Evolutionary conservation across 2,888 invertebrate species (phyloP), one percentile per base, ranked within the genome.

Genomic region (Pegoplata infirma): DNA sequence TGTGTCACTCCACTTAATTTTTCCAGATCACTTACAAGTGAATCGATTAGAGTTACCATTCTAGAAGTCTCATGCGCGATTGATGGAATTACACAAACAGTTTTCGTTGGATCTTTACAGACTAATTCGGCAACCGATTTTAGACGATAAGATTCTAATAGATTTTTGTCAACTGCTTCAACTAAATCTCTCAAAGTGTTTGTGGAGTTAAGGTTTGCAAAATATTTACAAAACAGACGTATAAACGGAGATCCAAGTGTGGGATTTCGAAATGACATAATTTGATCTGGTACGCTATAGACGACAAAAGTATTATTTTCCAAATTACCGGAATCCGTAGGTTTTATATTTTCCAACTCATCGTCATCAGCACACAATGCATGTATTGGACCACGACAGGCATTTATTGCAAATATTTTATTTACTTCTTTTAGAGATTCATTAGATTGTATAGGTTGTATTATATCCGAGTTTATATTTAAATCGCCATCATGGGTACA

Each of bases 381-480:
- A 4, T 16, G 10, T 5, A 47, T 25, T 1, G n/a, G 7, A 12
- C 61, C 61, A 6, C 61, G 47, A 40, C 61, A 61, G 8, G 5
- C 32, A 19, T 46, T 61, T 3, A 61, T 3, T 2, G n/a, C 49
- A 12, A 61, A 0, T 1, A 17, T 14, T 32, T 14, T 47, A 5
- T 47, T 8, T 2, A 32, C 47, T 28, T 32, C 5, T n/a, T 23
- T 59, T 8, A 76, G 23, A 0, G 58, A 44, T 10, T 21, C 14
- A 32, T 71, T 71, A 1, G 58, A 10, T 47, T 66, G 71, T 14
- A 76, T 25, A 8, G 40, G 32, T 2, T 17, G 2, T 7, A 71
- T 14, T 5, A 76, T 53, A 5, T 71, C 69, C 5, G 28, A 21
- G 8, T 58, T 66, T 17, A 76, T 64, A 28, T 76, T 55, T 0